These are phyloP conservation scores for Chymomyza fuscimana DNA, from an alignment of 2,888 invertebrate species.

Conservation along the genomic window DNA sequence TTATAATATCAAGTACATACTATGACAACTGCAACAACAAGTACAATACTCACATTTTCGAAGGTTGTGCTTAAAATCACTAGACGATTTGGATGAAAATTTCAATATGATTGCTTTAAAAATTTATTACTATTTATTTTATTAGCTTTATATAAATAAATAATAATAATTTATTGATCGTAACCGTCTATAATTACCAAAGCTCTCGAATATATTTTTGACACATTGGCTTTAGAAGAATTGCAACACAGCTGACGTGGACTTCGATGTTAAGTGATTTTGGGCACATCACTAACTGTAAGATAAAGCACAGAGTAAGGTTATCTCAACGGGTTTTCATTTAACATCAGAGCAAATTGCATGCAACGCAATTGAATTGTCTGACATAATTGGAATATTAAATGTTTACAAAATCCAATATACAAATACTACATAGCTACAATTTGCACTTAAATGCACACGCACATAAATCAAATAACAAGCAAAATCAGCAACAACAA, in stretches of 20 bases:
- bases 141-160: no score
- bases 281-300: neutral
- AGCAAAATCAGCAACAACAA: conserved; percentile 14
- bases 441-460: conserved; percentile 69
- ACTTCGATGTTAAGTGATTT: no score
- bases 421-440: conserved; percentile 60
- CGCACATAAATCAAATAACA: conserved; percentile 66
- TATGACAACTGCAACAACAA: neutral
- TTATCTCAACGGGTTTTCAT: neutral
- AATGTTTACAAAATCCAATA: conserved; percentile 71
- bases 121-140: no score
- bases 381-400: conserved; percentile 71
- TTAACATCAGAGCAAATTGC: neutral
- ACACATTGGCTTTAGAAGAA: no score
- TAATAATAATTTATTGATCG: no score
- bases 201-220: no score
- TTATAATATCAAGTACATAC: conserved; percentile 35
- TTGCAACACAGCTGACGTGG: no score
- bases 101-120: no score
- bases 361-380: conserved; percentile 59
- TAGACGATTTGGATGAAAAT: no score
- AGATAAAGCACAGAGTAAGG: neutral
- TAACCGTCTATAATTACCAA: no score
- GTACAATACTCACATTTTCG: no score
- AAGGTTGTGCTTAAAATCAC: no score